Evolutionary conservation across 2,888 invertebrate species (phyloP).

Genomic region (Lasioglossum morio): DNA sequence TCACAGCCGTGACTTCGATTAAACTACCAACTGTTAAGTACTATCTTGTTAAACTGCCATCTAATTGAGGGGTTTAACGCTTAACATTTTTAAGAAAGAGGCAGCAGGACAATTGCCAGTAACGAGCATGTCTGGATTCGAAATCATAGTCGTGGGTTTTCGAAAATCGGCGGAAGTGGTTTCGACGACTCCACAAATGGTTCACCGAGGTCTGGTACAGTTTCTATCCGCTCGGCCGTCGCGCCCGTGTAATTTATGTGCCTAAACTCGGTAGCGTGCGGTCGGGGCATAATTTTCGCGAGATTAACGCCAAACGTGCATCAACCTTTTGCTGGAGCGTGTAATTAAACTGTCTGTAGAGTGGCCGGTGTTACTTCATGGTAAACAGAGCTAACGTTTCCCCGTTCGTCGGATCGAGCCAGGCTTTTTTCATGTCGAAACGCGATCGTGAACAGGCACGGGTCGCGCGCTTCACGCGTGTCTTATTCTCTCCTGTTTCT

Average conservation of each 20-base stretch:
- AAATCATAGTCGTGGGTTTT: not conserved
- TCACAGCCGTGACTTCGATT: not conserved
- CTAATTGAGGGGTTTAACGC: not conserved
- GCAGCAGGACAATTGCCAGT: too few species aligned
- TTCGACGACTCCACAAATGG: not conserved
- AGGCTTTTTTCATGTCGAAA: constrained; percentile 22
- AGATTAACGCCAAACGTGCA: constrained; percentile 58
- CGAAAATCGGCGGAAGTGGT: not conserved
- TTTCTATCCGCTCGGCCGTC: constrained; percentile 25
- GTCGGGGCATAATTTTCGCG: constrained; percentile 54
- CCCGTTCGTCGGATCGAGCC: not conserved
- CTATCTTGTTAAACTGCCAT: not conserved
- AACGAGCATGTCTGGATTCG: too few species aligned
- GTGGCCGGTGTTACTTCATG: constrained; percentile 43
- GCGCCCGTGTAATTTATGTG: constrained; percentile 57
- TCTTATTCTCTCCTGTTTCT: not conserved
- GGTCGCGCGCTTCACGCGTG: not conserved
- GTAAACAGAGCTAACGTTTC: constrained; percentile 48
- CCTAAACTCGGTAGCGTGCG: constrained; percentile 51
- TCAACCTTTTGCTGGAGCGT: constrained; percentile 64
- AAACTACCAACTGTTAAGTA: not conserved
- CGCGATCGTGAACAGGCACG: constrained; percentile 5
- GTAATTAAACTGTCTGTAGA: constrained; percentile 61
- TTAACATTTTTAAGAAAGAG: too few species aligned
- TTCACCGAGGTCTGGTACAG: constrained; percentile 3